phyloP scores from a whole-genome alignment of 2,888 invertebrate species.

The Volucella inflata region DNA sequence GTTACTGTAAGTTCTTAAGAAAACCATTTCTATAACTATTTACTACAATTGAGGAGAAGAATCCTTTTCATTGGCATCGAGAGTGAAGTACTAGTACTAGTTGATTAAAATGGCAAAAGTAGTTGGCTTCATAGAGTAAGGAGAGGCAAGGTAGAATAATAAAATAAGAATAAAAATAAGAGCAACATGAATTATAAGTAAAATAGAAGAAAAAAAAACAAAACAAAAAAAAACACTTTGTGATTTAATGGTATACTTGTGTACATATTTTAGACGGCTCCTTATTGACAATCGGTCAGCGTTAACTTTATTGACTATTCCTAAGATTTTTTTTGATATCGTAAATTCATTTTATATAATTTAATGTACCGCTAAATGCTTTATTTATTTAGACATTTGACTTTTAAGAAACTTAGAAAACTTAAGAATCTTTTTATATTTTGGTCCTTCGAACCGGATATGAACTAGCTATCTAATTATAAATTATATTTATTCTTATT shows the following conservation, averaged over 20 bases:
- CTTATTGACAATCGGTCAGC: conserved; percentile 39
- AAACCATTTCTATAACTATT: conserved; percentile 63
- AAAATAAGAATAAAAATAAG: conserved; percentile 16
- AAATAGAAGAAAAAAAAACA: conserved; percentile 43
- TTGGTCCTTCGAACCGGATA: no score
- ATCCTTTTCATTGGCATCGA: conserved; percentile 72
- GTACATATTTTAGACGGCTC: conserved; percentile 57
- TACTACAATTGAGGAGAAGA: conserved; percentile 49
- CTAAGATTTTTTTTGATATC: background rate
- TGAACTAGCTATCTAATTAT: no score
- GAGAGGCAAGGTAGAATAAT: conserved; percentile 11
- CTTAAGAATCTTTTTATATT: no score
- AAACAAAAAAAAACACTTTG: conserved; percentile 45
- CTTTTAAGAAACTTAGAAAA: no score
- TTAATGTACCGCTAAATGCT: no score
- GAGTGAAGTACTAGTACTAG: conserved; percentile 60
- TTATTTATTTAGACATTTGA: no score
- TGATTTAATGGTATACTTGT: conserved; percentile 71
- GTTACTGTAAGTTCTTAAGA: conserved; percentile 60
- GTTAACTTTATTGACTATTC: no score
- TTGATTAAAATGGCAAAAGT: conserved; percentile 63
- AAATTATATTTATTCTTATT: no score
- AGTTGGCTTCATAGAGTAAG: conserved; percentile 56
- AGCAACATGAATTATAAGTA: conserved; percentile 34
- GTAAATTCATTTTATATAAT: background rate